Percentiles rank a stretch among this genome's conserved stretches.
Conservation (phyloP, 1,140 invertebrate genomes). For the Neodiprion fabricii region DNA sequence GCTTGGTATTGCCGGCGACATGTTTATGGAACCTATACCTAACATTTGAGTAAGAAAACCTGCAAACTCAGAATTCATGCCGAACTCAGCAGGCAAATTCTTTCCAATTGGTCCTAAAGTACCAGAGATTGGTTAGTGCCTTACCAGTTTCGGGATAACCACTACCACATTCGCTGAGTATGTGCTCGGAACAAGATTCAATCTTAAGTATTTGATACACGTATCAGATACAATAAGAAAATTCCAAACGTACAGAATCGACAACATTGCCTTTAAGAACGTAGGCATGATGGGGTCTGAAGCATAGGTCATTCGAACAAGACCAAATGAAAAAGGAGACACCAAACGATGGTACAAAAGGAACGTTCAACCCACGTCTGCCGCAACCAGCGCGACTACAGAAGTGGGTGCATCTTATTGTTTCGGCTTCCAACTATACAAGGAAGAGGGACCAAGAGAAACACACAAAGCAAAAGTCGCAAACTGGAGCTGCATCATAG, state of each 20-base stretch:
- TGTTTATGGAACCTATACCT: constrained; percentile 34
- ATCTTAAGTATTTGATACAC: constrained; percentile 29
- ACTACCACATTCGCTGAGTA: constrained; percentile 28
- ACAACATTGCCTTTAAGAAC: constrained; percentile 33
- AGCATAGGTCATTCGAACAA: constrained; percentile 28
- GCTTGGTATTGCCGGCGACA: constrained; percentile 38
- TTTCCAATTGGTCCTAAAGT: constrained; percentile 27
- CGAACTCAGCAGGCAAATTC: constrained; percentile 29
- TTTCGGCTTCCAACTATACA: constrained; percentile 33
- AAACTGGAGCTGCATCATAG: constrained; percentile 30
- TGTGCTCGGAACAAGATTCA: constrained; percentile 30
- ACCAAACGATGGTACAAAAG: constrained; percentile 19
- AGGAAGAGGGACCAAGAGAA: constrained; percentile 25
- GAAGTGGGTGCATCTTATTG: constrained; percentile 26
- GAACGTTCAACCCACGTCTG: constrained; percentile 23
- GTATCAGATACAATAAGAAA: constrained; percentile 31
- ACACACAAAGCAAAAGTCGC: not conserved
- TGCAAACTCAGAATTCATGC: constrained; percentile 12
- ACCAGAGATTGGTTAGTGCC: constrained; percentile 30
- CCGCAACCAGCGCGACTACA: constrained; percentile 27
- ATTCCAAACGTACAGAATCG: constrained; percentile 26
- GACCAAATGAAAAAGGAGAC: constrained; percentile 26
- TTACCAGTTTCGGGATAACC: constrained; percentile 31
- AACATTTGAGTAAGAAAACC: constrained; percentile 32
- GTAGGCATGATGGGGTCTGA: constrained; percentile 25